phyloP scores from a whole-genome alignment of 2,888 invertebrate genomes.

The Dichetophora obliterata region DNA sequence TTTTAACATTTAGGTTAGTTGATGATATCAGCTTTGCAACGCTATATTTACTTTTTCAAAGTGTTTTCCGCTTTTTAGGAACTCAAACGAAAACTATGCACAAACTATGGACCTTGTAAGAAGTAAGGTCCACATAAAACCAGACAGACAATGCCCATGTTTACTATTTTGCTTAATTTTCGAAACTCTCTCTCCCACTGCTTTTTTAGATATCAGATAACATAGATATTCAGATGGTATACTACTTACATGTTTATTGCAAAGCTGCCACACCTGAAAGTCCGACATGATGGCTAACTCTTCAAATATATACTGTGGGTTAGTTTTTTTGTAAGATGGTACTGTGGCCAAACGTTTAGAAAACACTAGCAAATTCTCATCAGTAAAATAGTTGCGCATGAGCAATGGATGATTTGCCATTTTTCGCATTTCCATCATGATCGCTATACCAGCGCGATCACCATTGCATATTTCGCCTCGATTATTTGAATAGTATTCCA shows the following conservation, averaged over 20 bases:
- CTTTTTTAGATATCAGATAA: too few species aligned
- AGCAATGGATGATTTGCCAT: slow-evolving; percentile 94
- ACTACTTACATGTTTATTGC: slow-evolving; percentile 73
- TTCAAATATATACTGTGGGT: slow-evolving; percentile 84
- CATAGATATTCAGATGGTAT: background rate
- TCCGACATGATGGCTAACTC: slow-evolving; percentile 91
- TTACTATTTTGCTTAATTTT: too few species aligned
- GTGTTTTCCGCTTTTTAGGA: too few species aligned
- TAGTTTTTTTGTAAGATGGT: slow-evolving; percentile 80
- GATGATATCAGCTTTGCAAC: too few species aligned
- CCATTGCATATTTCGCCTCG: slow-evolving; percentile 74
- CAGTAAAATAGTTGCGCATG: slow-evolving; percentile 80
- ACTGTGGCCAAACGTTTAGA: slow-evolving; percentile 79
- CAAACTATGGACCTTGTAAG: too few species aligned
- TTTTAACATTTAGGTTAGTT: too few species aligned
- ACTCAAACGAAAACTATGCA: too few species aligned
- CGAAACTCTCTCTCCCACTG: too few species aligned
- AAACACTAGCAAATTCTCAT: slow-evolving; percentile 76
- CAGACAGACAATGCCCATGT: too few species aligned
- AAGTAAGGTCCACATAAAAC: too few species aligned
- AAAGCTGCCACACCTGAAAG: slow-evolving; percentile 89
- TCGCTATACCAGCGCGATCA: slow-evolving; percentile 78
- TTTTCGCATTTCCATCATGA: slow-evolving; percentile 95
- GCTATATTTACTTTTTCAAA: too few species aligned
- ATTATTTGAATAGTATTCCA: slow-evolving; percentile 76